Evolutionary conservation across 2,888 invertebrate genomes (phyloP), one percentile per base, ranked within the genome.

Genomic region (Eupithecia abbreviata): DNA sequence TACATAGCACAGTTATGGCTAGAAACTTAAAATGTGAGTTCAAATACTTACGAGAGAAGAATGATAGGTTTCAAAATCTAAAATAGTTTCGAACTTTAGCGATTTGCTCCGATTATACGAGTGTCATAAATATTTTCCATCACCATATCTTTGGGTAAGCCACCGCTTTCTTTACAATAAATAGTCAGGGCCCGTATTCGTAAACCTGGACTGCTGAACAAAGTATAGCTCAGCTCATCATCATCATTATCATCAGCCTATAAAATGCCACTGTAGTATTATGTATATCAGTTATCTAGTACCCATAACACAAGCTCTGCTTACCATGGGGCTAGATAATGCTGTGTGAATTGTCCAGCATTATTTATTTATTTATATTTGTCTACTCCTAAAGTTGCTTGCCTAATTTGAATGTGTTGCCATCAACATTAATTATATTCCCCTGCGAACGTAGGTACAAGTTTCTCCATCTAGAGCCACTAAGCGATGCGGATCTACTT

Each of bases 401-500:
- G 18, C 62, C 18, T 4, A 30, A 58, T 18, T 55, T 58, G 18
- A 62, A 62, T 62, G 18, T 58, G 62, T 62, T 62, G 4, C 30
- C 18, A 62, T 62, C 62, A 30, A 30, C 62, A 12, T 62, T 62
- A 62, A 62, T 62, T 62, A 30, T 62, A 62, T 12, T 12, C 4
- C 62, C 30, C 69, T 45, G 45, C 18, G 13, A 13, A 45, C 47
- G 68, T 68, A 13, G 10, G 55, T 55, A 55, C 9, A 58, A 58
- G 18, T 58, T 45, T 45, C n/a, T 70, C 58, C 15, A 42, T 7
- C 71, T 71, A 75, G 73, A 75, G 69, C 76, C 69, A 76, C 78
- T 78, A 74, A 76, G 45, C 76, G 74, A 72, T 76, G 70, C 69
- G 76, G 77, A 80, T 78, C 80, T 75, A 77, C 73, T 78, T 67